A percentile compares a stretch with the other conserved stretches of the same genome.
Conservation (phyloP, 2,888 invertebrate genomes). For the Trissolcus japonicus region DNA sequence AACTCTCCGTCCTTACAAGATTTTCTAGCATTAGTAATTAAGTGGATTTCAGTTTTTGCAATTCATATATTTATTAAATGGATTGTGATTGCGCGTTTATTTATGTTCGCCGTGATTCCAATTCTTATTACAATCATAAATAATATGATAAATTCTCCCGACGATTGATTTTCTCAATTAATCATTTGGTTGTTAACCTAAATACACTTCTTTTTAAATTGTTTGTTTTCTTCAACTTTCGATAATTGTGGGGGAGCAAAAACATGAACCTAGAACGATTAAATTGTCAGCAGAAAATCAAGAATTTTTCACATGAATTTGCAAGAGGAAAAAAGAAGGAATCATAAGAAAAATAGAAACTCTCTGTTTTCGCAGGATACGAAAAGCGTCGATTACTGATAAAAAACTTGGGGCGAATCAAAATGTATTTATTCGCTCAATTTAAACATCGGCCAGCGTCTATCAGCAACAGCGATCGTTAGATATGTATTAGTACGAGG, state of each 20-base stretch:
- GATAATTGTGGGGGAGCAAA: too few relatives aligned
- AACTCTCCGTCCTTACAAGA: too few relatives aligned
- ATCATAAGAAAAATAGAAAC: too few relatives aligned
- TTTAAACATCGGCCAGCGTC: conserved; percentile 38
- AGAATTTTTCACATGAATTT: too few relatives aligned
- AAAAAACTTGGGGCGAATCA: conserved; percentile 7
- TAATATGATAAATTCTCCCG: conserved; percentile 16
- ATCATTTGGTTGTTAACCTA: conserved; percentile 6
- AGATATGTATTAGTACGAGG: conserved; percentile 51
- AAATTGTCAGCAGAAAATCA: too few relatives aligned
- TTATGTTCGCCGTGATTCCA: conserved; percentile 3
- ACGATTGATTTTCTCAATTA: conserved; percentile 17
- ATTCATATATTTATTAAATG: too few relatives aligned
- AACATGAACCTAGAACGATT: too few relatives aligned
- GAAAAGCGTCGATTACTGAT: background rate
- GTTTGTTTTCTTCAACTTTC: background rate
- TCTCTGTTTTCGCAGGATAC: too few relatives aligned
- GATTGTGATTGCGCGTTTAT: conserved; percentile 1
- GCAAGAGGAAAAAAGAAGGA: too few relatives aligned
- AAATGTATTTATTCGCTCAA: conserved; percentile 41
- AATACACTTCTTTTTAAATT: conserved; percentile 1
- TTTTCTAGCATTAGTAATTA: too few relatives aligned
- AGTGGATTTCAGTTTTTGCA: too few relatives aligned
- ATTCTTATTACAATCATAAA: conserved; percentile 14
- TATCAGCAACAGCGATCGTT: conserved; percentile 42